Conservation (phyloP, 1,140 invertebrate genomes). For the Mizuhopecten yessoensis region DNA sequence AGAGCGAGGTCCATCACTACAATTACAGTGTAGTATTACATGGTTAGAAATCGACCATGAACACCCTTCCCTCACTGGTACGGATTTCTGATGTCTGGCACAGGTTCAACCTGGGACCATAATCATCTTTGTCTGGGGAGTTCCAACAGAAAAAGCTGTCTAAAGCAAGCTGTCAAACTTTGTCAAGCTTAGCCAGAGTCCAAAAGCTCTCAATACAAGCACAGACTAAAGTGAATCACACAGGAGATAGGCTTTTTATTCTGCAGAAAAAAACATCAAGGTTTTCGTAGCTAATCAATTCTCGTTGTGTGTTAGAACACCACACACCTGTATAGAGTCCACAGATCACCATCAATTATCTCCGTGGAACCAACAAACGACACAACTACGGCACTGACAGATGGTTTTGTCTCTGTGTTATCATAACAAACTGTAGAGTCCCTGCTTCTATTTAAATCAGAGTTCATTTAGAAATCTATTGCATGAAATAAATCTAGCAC, state of each 20-base stretch:
- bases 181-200: not conserved
- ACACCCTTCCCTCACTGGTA: not conserved
- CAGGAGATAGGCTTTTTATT: not conserved
- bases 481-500: not conserved
- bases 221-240: not conserved
- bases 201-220: not conserved
- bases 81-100: constrained; percentile 37
- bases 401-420: not conserved
- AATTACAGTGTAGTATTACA: constrained; percentile 46
- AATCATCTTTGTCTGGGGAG: constrained; percentile 11
- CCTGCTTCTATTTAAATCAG: not conserved
- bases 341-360: not conserved
- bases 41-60: constrained; percentile 18
- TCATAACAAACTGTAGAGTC: not conserved
- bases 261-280: not conserved
- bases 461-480: not conserved
- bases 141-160: not conserved
- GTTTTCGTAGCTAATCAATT: not conserved
- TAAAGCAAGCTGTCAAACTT: constrained; percentile 19
- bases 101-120: constrained; percentile 1
- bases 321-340: not conserved
- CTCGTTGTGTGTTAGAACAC: not conserved
- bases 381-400: not conserved
- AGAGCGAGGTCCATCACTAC: not conserved
- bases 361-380: not conserved